These are phyloP conservation scores for Achatina immaculata DNA, from an alignment of 1,140 invertebrate species.

Conservation along the genomic window DNA sequence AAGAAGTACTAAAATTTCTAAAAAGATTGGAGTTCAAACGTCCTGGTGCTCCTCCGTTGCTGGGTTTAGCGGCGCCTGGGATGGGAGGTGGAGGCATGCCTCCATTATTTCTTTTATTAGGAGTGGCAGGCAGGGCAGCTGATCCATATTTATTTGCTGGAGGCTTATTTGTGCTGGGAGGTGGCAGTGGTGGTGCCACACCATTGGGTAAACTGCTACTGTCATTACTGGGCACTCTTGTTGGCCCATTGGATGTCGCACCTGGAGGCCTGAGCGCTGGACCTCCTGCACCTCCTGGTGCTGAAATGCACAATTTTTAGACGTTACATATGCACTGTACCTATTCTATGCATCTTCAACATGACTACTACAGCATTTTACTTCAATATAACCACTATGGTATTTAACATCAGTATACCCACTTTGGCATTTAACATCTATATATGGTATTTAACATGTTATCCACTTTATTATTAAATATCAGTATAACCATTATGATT, in stretches of 20 bases:
- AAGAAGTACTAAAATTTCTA: background rate
- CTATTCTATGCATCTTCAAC: too few species aligned
- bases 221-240: background rate
- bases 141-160: background rate
- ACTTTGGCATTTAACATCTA: too few species aligned
- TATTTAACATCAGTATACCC: too few species aligned
- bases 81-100: conserved; percentile 8
- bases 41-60: background rate
- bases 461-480: too few species aligned
- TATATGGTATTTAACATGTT: too few species aligned
- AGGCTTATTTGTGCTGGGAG: conserved; percentile 28
- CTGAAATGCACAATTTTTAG: background rate
- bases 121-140: too few species aligned
- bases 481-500: too few species aligned
- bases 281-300: conserved; percentile 19
- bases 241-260: conserved; percentile 16
- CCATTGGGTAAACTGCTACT: conserved; percentile 10
- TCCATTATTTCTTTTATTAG: background rate
- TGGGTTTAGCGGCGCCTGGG: background rate
- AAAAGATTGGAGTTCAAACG: background rate
- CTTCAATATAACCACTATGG: too few species aligned
- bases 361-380: too few species aligned
- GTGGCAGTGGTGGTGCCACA: background rate
- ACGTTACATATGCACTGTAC: background rate
- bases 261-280: conserved; percentile 32